Evolutionary conservation across 2,113 vertebrate species (phyloP).

Genomic region (Cygnus atratus): DNA sequence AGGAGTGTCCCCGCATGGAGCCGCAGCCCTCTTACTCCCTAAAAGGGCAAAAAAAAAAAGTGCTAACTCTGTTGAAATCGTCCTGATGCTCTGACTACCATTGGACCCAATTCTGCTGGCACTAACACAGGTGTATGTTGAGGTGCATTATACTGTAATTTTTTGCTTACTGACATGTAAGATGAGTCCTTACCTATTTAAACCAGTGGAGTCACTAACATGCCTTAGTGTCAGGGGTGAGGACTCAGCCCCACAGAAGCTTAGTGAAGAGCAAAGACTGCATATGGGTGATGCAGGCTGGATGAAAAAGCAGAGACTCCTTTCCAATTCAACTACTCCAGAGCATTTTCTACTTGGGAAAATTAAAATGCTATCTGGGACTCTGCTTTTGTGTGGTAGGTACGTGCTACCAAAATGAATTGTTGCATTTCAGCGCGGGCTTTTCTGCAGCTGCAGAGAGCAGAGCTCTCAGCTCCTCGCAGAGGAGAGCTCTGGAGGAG

Average conservation of each 20-base stretch:
- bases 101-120: background rate
- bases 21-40: background rate
- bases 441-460: background rate
- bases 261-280: background rate
- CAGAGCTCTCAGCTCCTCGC: constrained; percentile 16
- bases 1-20: background rate
- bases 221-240: background rate
- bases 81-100: background rate
- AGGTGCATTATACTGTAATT: background rate
- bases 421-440: background rate
- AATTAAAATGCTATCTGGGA: background rate
- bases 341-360: background rate
- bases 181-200: background rate
- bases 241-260: background rate
- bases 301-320: background rate
- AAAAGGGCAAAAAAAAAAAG: background rate
- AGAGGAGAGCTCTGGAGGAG: constrained; percentile 67
- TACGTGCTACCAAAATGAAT: background rate
- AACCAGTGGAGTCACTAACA: background rate
- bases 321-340: background rate
- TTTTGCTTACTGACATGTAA: background rate
- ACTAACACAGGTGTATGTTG: background rate
- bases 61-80: background rate
- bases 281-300: background rate
- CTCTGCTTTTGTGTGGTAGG: background rate